Percentiles rank a stretch among this genome's conserved stretches.
These are phyloP conservation scores for Myotis pilosus DNA, from an alignment of 2,797 vertebrate genomes.

Conservation along the genomic window DNA sequence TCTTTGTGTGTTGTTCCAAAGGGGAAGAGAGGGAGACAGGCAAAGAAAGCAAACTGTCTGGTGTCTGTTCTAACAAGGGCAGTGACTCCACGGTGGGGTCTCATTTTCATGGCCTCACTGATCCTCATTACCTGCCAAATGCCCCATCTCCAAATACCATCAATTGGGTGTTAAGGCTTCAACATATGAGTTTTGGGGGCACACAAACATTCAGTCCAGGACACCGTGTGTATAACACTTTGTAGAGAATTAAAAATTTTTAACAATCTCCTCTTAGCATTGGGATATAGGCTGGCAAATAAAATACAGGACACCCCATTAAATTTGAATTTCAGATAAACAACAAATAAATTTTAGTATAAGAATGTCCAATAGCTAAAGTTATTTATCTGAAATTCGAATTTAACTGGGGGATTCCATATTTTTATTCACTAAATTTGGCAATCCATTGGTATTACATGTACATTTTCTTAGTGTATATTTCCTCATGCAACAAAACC, in stretches of 20 bases:
- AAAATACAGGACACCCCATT: not conserved
- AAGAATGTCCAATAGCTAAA: not conserved
- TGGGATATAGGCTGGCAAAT: not conserved
- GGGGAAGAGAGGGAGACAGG: too few species aligned
- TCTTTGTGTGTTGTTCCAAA: not conserved
- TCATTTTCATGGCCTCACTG: not conserved
- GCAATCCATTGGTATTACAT: not conserved
- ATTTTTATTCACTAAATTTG: constrained; percentile 20
- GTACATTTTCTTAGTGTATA: not conserved
- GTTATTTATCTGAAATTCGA: constrained; percentile 9
- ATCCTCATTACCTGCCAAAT: not conserved
- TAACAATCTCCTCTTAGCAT: not conserved
- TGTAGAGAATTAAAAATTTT: not conserved
- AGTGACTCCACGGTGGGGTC: not conserved
- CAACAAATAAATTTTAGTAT: not conserved
- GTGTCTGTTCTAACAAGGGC: not conserved
- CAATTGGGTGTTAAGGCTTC: not conserved
- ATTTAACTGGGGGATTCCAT: not conserved
- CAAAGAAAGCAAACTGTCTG: too few species aligned
- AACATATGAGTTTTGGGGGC: not conserved
- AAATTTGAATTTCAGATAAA: constrained; percentile 4
- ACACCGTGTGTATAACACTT: not conserved
- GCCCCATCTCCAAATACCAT: not conserved
- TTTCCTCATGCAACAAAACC: not conserved
- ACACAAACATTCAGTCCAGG: not conserved